Evolutionary conservation across 2,113 vertebrate species (phyloP).

Genomic region (Hyperoodon ampullatus): DNA sequence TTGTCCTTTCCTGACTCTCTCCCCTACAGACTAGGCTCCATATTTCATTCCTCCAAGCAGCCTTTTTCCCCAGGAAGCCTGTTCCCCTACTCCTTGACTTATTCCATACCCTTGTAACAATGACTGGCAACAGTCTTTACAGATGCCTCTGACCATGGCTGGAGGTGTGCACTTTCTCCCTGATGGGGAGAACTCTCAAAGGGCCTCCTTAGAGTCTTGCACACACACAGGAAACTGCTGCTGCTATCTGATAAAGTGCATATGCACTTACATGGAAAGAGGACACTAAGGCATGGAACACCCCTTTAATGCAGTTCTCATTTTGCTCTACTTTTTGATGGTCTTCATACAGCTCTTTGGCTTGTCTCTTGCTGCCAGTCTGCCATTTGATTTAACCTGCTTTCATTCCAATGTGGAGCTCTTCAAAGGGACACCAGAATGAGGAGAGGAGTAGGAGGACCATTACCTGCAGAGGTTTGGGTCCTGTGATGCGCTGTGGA

Average conservation of each 20-base stretch:
- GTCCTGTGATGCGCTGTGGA: slow-evolving; percentile 92
- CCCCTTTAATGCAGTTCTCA: neutral
- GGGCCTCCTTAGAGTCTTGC: neutral
- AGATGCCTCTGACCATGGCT: neutral
- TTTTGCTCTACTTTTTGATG: neutral
- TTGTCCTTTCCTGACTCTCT: neutral
- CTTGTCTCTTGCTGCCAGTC: neutral
- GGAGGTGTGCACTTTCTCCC: neutral
- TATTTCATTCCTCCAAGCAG: neutral
- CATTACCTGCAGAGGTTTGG: slow-evolving; percentile 92
- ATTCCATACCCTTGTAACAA: neutral
- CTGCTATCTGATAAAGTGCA: neutral
- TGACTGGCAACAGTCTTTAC: neutral
- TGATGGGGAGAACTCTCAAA: neutral
- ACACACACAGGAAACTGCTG: neutral
- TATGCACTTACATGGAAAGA: neutral
- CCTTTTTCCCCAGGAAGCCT: neutral
- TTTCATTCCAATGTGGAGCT: neutral
- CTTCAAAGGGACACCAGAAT: neutral
- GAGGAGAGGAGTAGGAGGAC: neutral
- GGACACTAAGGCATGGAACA: too few species aligned
- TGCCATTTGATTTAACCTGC: neutral
- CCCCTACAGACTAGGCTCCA: neutral
- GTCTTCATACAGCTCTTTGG: neutral
- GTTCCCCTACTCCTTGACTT: neutral